Percentiles rank a stretch among this genome's conserved stretches.
phyloP scores from a whole-genome alignment of 92 coral and sea anemone genomes.

The Isaurus tuberculatus region DNA sequence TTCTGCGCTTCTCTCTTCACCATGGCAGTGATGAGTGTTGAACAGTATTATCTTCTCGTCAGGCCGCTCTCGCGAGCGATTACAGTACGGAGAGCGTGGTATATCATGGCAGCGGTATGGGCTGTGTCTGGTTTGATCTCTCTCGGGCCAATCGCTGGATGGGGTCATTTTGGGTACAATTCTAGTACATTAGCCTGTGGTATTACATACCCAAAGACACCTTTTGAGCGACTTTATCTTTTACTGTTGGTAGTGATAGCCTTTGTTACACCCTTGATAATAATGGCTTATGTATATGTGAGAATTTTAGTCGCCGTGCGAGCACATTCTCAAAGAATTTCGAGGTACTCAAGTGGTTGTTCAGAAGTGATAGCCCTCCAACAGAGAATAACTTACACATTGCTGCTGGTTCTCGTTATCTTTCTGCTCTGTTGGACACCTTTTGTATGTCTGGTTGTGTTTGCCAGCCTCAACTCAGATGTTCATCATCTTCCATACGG shows the following conservation, averaged over 20 bases:
- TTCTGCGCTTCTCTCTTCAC: slow-evolving; percentile 87
- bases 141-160: slow-evolving; percentile 76
- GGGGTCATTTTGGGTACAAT: slow-evolving; percentile 87
- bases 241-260: slow-evolving; percentile 72
- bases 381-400: slow-evolving; percentile 82
- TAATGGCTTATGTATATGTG: slow-evolving; percentile 82
- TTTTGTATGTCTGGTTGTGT: slow-evolving; percentile 71
- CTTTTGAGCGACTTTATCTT: slow-evolving; percentile 76
- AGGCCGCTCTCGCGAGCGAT: slow-evolving; percentile 85
- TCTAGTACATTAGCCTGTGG: slow-evolving; percentile 89
- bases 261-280: slow-evolving; percentile 72
- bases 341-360: slow-evolving; percentile 73
- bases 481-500: slow-evolving; percentile 78
- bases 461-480: slow-evolving; percentile 67
- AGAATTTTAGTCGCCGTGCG: slow-evolving; percentile 80
- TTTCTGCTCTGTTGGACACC: slow-evolving; percentile 87
- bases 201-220: slow-evolving; percentile 69
- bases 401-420: slow-evolving; percentile 75
- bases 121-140: slow-evolving; percentile 66
- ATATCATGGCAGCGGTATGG: slow-evolving; percentile 73
- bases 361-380: slow-evolving; percentile 82
- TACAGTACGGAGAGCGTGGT: slow-evolving; percentile 81
- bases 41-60: slow-evolving; percentile 83
- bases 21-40: slow-evolving; percentile 87
- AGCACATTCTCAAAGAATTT: slow-evolving; percentile 75